These are phyloP conservation scores for Ameiurus melas DNA, from an alignment of 2,113 vertebrate species.

Conservation along the genomic window DNA sequence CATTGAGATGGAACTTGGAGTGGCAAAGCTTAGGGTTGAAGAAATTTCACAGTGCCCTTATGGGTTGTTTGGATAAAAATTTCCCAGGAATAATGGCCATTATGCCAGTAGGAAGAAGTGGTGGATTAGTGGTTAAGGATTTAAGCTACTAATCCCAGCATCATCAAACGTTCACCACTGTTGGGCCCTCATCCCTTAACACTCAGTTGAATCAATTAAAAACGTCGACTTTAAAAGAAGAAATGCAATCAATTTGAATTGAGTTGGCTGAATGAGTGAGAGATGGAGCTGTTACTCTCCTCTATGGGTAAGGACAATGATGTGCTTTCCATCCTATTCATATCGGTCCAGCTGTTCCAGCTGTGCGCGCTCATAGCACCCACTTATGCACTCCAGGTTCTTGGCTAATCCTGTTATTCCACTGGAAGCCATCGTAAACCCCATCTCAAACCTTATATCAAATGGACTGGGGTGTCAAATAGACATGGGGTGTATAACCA, in stretches of 20 bases:
- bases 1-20: too few species aligned
- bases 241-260: background rate
- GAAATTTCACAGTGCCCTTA: background rate
- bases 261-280: background rate
- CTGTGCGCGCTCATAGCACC: background rate
- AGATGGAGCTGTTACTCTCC: background rate
- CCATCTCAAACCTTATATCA: background rate
- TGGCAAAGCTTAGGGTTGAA: background rate
- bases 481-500: too few species aligned
- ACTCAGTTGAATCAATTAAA: background rate
- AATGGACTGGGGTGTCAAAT: background rate
- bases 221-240: background rate
- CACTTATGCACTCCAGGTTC: background rate
- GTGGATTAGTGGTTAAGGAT: background rate
- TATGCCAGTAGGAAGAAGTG: background rate
- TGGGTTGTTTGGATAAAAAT: background rate
- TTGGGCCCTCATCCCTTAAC: background rate
- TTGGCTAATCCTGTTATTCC: slow-evolving; percentile 41
- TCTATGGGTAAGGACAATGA: background rate
- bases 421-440: slow-evolving; percentile 31
- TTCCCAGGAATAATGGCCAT: background rate
- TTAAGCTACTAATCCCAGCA: background rate
- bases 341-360: background rate
- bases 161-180: background rate
- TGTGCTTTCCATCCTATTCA: background rate